Conservation (phyloP, 2,888 invertebrate species). For the Hydroisotoma schaefferi region DNA sequence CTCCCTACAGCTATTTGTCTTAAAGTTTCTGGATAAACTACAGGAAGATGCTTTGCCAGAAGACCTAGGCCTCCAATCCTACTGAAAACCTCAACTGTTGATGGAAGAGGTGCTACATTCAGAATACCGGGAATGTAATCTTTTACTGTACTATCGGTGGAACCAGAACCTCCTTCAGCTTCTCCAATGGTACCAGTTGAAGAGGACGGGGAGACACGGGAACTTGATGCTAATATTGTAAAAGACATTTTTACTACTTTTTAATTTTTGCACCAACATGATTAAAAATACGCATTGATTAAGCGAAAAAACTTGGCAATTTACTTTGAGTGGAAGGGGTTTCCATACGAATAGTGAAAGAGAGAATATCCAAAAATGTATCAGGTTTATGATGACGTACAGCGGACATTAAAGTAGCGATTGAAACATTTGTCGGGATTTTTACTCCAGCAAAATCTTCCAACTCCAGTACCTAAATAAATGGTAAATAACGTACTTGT, state of each 20-base stretch:
- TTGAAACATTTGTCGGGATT: constrained; percentile 33
- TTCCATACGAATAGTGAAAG: constrained; percentile 40
- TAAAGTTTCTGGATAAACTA: constrained; percentile 76
- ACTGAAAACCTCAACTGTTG: constrained; percentile 79
- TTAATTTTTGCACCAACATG: background rate
- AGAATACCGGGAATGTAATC: constrained; percentile 43
- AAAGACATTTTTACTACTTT: background rate
- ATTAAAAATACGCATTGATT: background rate
- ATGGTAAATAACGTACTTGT: background rate
- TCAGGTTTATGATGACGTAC: constrained; percentile 37
- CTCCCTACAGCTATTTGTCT: constrained; percentile 55
- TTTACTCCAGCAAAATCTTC: constrained; percentile 44
- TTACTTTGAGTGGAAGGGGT: background rate
- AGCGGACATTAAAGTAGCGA: constrained; percentile 41
- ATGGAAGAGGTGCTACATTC: constrained; percentile 51
- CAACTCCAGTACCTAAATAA: constrained; percentile 36
- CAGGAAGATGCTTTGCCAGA: constrained; percentile 81
- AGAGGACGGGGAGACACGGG: constrained; percentile 36
- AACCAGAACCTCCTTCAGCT: background rate
- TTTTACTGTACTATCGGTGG: background rate
- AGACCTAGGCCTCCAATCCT: constrained; percentile 82
- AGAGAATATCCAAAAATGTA: constrained; percentile 40
- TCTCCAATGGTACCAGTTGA: constrained; percentile 26
- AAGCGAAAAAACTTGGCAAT: background rate
- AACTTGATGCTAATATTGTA: constrained; percentile 3